A percentile compares a stretch with the other conserved stretches of the same genome.
Evolutionary conservation across 2,888 invertebrate genomes (phyloP).

Genomic region (Tiliacea aurago): DNA sequence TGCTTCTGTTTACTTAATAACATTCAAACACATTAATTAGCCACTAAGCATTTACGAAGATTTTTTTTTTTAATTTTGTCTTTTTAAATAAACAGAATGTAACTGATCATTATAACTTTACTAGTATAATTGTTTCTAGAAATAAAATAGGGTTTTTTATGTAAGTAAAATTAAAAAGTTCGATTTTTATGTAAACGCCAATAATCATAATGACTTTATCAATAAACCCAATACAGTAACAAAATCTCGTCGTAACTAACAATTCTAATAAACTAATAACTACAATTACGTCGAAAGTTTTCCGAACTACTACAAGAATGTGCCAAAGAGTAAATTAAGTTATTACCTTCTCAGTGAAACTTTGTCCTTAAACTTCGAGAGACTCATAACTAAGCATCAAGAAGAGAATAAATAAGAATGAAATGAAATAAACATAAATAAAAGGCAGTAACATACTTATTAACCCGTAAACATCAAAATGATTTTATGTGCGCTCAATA

Average conservation of each 20-base stretch:
- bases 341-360: constrained; percentile 46
- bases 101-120: neutral
- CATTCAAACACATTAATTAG: neutral
- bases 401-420: constrained; percentile 46
- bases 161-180: neutral
- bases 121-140: neutral
- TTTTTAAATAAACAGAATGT: neutral
- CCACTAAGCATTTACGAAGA: too few species aligned
- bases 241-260: constrained; percentile 6
- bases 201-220: neutral
- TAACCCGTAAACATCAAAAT: constrained; percentile 43
- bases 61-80: too few species aligned
- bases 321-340: constrained; percentile 44
- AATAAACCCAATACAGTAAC: neutral
- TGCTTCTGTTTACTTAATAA: neutral
- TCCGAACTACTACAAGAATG: constrained; percentile 42
- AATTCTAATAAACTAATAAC: constrained; percentile 22
- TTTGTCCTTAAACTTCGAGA: constrained; percentile 28
- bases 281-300: constrained; percentile 33
- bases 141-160: neutral
- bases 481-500: constrained; percentile 41
- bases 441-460: constrained; percentile 22
- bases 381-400: constrained; percentile 51
- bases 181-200: neutral
- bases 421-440: constrained; percentile 38